A percentile compares a stretch with the other conserved stretches of the same genome.
These are phyloP conservation scores for Whitmania pigra DNA, from an alignment of 1,140 invertebrate species.

Conservation along the genomic window DNA sequence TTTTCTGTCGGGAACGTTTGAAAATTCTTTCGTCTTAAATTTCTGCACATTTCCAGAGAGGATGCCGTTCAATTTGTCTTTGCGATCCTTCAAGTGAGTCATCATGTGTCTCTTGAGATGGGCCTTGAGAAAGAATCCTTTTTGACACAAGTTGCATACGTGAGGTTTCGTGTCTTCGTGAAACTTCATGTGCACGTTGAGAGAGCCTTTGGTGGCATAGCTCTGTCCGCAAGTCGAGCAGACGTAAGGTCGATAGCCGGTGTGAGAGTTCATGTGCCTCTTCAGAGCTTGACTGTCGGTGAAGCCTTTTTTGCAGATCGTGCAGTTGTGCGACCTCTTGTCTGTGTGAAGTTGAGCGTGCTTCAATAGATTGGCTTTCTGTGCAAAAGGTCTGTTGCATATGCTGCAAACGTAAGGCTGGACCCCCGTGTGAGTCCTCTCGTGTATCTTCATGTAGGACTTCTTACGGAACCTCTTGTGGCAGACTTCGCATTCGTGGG, in stretches of 20 bases:
- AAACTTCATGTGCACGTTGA: conserved; percentile 15
- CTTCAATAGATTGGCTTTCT: conserved; percentile 83
- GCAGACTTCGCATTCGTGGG: conserved; percentile 68
- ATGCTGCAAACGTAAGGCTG: conserved; percentile 83
- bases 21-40: not conserved
- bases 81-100: conserved; percentile 30
- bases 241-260: conserved; percentile 80
- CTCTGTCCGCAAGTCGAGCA: conserved; percentile 84
- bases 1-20: not conserved
- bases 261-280: conserved; percentile 38
- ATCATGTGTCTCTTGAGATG: conserved; percentile 20
- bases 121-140: conserved; percentile 11
- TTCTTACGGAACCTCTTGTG: conserved; percentile 63
- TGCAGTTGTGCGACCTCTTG: conserved; percentile 68
- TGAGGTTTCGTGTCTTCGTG: conserved; percentile 18
- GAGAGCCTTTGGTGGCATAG: conserved; percentile 59
- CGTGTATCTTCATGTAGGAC: conserved; percentile 70
- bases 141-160: conserved; percentile 20
- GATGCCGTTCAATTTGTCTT: conserved; percentile 39
- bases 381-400: conserved; percentile 79
- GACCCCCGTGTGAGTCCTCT: conserved; percentile 78
- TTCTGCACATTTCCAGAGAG: not conserved
- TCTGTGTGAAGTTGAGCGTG: conserved; percentile 43
- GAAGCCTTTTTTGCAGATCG: conserved; percentile 84
- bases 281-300: conserved; percentile 56